Base-by-base conservation (phyloP, 2,797 vertebrate species). In the Diplodus sargus region DNA sequence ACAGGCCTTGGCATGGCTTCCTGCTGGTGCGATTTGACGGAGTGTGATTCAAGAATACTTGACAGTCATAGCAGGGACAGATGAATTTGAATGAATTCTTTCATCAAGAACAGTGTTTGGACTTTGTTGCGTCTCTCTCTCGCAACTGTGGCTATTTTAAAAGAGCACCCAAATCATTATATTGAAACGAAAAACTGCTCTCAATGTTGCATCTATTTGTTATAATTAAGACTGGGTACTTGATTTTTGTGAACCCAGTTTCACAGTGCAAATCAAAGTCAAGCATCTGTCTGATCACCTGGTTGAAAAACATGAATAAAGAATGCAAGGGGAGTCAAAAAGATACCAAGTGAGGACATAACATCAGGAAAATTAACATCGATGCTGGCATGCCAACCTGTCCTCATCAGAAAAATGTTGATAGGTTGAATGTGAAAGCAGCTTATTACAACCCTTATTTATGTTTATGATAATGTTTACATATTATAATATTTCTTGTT, bases 1-100 rank as follows among this genome's bases (percentile, higher is more conserved):
- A 74, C 20, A 56, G 22, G 51, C 69, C 10, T 58, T 68, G 30
- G 15, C 47, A 15, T 25, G 68, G 59, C 53, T 68, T 69, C 63
- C 54, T 59, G 22, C 51, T 51, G 54, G 74, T 61, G 72, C 57
- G 59, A 78, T 87, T 75, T 74, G 54, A 74, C 58, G 59, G 43
- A 53, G 23, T 53, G 9, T 22, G 62, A 48, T 39, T 63, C 57
- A 53, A 62, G 28, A 39, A 71, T 47, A 49, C 22, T 48, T 39
- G 30, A 39, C 20, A 23, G 15, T 53, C 49, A 52, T 25, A 83
- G 75, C 69, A 42, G 76, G 28, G 68, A 58, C 34, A 3, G 54
- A 47, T 47, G n/a, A n/a, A 63, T 76, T 15, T 58, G 9, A 69
- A 63, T 62, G 4, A 53, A 7, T n/a, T 22, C 12, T 58, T 34